A percentile compares a stretch with the other conserved stretches of the same genome.
phyloP scores from a whole-genome alignment of 2,797 vertebrate genomes.

The Helicolenus hilgendorfi region DNA sequence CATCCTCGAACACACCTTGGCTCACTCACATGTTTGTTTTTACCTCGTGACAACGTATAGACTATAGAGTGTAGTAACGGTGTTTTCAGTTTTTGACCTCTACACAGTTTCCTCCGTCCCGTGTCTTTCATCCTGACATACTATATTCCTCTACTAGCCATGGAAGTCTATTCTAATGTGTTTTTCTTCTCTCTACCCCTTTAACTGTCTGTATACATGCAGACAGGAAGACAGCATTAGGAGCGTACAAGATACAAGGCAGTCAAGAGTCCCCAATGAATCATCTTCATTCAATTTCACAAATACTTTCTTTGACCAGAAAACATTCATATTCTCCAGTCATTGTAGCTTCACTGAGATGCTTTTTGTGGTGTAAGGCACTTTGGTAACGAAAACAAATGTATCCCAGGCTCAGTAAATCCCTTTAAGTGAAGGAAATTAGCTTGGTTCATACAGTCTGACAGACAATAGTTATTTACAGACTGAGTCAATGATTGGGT shows the following conservation, averaged over 20 bases:
- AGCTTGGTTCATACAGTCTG: conserved; percentile 28
- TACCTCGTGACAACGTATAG: conserved; percentile 24
- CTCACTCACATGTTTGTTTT: not conserved
- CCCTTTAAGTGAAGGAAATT: conserved; percentile 65
- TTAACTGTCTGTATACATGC: conserved; percentile 42
- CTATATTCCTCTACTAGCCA: conserved; percentile 28
- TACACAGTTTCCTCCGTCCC: not conserved
- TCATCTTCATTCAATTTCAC: conserved; percentile 48
- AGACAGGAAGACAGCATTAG: conserved; percentile 68
- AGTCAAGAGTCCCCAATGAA: conserved; percentile 42
- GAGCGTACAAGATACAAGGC: conserved; percentile 3
- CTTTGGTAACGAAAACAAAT: conserved; percentile 52
- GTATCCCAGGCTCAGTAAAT: conserved; percentile 45
- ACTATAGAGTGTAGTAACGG: conserved; percentile 1
- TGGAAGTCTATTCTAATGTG: conserved; percentile 69
- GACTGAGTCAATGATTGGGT: conserved; percentile 30
- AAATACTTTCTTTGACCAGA: conserved; percentile 26
- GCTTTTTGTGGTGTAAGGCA: conserved; percentile 11
- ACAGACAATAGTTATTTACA: conserved; percentile 45
- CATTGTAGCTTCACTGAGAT: not conserved
- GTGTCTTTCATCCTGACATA: conserved; percentile 32
- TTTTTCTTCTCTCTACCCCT: conserved; percentile 44
- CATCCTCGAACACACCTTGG: conserved; percentile 41
- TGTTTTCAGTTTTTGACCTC: conserved; percentile 49
- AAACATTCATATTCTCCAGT: conserved; percentile 1